Base-by-base conservation (phyloP, 2,113 vertebrate species). In the Castor canadensis region DNA sequence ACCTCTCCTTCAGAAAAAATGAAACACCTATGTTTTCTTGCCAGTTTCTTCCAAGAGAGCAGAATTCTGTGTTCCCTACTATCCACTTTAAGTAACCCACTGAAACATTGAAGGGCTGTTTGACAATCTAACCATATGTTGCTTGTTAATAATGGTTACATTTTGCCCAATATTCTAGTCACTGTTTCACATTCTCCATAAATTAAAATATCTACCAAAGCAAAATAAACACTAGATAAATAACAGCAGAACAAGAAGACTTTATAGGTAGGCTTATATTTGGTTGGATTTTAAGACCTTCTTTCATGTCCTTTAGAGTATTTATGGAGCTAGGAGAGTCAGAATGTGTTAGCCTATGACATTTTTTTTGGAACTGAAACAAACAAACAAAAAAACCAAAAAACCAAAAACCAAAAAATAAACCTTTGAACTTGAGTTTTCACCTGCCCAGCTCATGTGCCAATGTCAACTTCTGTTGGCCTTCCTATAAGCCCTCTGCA, bases 241-340 rank as follows among this genome's bases (percentile, higher is more conserved):
- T 94, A 81, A 58, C 49, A 88, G 56, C 40, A 90, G 92, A 95
- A 96, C 92, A 95, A 95, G 82, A 93, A 73, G 92, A 60, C 90
- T 87, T 95, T 95, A 88, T 19, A 94, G 73, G 81, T 64, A 96
- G 87, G 66, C 77, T 5, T 35, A 76, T 30, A 12, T 93, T 96
- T 95, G 79, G 87, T 47, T 85, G 35, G 66, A 84, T 93, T 94
- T 93, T 94, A 80, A 91, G 90, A 77, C 26, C 77, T 80, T 83
- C 58, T 96, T 96, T 91, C 77, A 71, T 45, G 56, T 92, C 54
- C 82, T 96, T 92, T 56, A 93, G 84, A 95, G 95, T 97, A 94
- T 95, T 95, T 93, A 96, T 93, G 71, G 64, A 94, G 22, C 52
- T 95, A 45, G 47, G 67, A 58, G 40, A 96, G 73, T 92, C 84